phyloP scores from a whole-genome alignment of 2,888 invertebrate genomes.

The Halictus quadricinctus region DNA sequence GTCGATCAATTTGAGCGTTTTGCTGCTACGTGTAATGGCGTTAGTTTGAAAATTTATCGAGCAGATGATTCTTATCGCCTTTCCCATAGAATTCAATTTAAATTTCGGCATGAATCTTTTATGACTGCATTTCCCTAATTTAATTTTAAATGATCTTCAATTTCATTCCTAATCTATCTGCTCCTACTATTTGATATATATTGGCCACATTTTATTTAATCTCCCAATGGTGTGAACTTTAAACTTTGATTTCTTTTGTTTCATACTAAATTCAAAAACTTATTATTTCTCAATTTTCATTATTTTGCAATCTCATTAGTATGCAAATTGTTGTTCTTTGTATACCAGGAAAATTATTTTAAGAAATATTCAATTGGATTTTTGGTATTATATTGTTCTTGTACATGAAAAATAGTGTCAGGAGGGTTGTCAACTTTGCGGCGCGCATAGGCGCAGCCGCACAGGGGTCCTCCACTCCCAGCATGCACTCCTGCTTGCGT shows the following conservation, averaged over 20 bases:
- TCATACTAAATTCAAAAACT: neutral
- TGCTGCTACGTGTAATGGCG: neutral
- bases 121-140: neutral
- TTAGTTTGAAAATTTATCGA: neutral
- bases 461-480: slow-evolving; percentile 20
- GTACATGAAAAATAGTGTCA: neutral
- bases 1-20: neutral
- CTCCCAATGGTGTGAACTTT: neutral
- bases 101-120: neutral
- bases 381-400: neutral
- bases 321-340: neutral
- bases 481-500: slow-evolving; percentile 60
- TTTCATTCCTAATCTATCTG: neutral
- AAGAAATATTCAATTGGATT: neutral
- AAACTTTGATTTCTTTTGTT: neutral
- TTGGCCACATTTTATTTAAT: neutral
- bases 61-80: neutral
- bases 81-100: neutral
- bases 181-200: neutral
- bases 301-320: neutral
- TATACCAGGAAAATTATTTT: neutral
- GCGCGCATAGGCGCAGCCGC: neutral
- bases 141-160: neutral
- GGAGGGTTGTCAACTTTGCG: neutral
- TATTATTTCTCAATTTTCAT: neutral